These are phyloP conservation scores for Pseudomyrmex gracilis DNA, from an alignment of 1,140 invertebrate genomes.

Conservation along the genomic window DNA sequence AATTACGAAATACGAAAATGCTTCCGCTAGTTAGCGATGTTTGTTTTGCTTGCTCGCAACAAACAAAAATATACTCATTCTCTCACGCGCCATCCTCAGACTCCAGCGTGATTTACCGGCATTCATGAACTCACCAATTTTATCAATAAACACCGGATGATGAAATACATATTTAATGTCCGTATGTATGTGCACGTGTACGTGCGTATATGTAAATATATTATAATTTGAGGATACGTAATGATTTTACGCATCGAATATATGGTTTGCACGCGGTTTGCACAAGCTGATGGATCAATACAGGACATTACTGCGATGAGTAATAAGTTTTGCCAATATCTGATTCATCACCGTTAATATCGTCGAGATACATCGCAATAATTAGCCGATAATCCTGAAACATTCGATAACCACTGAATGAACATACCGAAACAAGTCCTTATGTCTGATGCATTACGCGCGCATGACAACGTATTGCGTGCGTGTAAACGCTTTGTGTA, in stretches of 20 bases:
- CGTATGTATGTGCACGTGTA: not conserved
- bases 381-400: conserved; percentile 55
- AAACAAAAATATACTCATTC: conserved; percentile 56
- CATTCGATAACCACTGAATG: conserved; percentile 33
- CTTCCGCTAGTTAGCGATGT: conserved; percentile 43
- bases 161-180: conserved; percentile 60
- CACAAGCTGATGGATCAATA: conserved; percentile 59
- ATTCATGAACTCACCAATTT: conserved; percentile 59
- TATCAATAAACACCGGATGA: conserved; percentile 51
- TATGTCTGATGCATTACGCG: not conserved
- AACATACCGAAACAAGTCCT: not conserved
- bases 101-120: conserved; percentile 40
- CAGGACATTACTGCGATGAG: conserved; percentile 52
- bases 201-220: conserved; percentile 41
- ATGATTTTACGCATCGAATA: conserved; percentile 51
- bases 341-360: conserved; percentile 56
- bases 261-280: conserved; percentile 35
- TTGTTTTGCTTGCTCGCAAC: conserved; percentile 44
- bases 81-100: conserved; percentile 36
- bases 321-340: conserved; percentile 60
- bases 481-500: conserved; percentile 46
- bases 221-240: too few species aligned
- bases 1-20: conserved; percentile 26
- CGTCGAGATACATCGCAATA: conserved; percentile 47
- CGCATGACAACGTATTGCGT: conserved; percentile 18